These are phyloP conservation scores for Lophochroa leadbeateri DNA, from an alignment of 2,113 vertebrate genomes.

Conservation along the genomic window DNA sequence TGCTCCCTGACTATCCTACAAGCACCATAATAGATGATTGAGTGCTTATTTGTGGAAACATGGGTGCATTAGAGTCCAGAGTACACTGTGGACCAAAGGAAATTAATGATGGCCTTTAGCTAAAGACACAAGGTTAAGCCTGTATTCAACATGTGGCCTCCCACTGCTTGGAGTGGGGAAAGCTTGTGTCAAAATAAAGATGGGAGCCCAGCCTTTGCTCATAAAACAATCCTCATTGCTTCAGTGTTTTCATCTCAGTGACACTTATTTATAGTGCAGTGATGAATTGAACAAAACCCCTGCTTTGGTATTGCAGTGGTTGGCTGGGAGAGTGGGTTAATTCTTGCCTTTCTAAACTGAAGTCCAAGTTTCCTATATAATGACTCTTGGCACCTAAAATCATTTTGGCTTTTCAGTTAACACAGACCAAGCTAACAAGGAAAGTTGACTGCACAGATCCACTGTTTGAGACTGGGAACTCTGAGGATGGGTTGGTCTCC, in stretches of 20 bases:
- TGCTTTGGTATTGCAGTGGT: background rate
- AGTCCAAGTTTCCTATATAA: background rate
- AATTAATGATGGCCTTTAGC: background rate
- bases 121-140: background rate
- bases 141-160: background rate
- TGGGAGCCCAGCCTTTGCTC: background rate
- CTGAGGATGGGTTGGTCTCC: background rate
- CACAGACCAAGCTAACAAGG: fast-evolving
- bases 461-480: background rate
- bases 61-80: background rate
- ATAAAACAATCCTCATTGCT: background rate
- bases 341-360: background rate
- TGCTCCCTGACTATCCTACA: background rate
- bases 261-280: background rate
- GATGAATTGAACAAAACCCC: background rate
- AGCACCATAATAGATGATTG: background rate
- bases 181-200: background rate
- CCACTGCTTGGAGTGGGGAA: background rate
- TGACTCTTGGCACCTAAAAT: background rate
- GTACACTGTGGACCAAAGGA: background rate
- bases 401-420: background rate
- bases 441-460: background rate
- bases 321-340: background rate
- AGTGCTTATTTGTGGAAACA: background rate
- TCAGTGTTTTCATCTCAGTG: background rate